A percentile compares a stretch with the other conserved stretches of the same genome.
These are phyloP conservation scores for Periparus ater DNA, from an alignment of 2,797 vertebrate genomes.

Conservation along the genomic window DNA sequence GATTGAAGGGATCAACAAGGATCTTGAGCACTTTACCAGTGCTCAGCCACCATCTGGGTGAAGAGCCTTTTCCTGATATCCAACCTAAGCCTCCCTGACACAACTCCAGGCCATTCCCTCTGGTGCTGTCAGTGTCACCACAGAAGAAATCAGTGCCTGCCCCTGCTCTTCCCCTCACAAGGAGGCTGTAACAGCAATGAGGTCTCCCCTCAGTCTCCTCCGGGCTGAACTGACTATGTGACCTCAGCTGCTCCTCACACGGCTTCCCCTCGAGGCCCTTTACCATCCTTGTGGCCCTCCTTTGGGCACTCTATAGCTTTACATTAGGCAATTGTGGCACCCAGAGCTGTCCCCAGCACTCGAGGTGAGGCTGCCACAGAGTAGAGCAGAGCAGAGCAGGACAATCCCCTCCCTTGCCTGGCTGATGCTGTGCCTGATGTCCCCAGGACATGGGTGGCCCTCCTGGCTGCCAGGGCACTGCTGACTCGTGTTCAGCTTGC, in stretches of 20 bases:
- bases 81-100: background rate
- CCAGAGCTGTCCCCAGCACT: background rate
- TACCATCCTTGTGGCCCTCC: rapidly evolving
- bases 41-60: rapidly evolving
- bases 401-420: background rate
- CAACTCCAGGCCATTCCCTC: rapidly evolving
- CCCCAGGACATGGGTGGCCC: rapidly evolving
- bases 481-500: rapidly evolving
- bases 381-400: background rate
- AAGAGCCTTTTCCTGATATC: background rate
- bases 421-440: background rate
- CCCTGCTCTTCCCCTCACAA: no score
- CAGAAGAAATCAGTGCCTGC: background rate
- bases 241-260: rapidly evolving
- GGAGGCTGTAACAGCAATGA: background rate
- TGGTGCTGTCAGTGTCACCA: background rate
- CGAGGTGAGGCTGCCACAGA: background rate
- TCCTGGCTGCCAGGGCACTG: background rate
- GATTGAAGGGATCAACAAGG: background rate
- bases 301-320: background rate
- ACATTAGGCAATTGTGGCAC: background rate
- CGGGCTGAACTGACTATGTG: background rate
- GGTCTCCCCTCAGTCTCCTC: background rate
- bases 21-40: background rate
- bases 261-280: background rate